Evolutionary conservation across 2,888 invertebrate genomes (phyloP).

Genomic region (Drosophila ustulata): DNA sequence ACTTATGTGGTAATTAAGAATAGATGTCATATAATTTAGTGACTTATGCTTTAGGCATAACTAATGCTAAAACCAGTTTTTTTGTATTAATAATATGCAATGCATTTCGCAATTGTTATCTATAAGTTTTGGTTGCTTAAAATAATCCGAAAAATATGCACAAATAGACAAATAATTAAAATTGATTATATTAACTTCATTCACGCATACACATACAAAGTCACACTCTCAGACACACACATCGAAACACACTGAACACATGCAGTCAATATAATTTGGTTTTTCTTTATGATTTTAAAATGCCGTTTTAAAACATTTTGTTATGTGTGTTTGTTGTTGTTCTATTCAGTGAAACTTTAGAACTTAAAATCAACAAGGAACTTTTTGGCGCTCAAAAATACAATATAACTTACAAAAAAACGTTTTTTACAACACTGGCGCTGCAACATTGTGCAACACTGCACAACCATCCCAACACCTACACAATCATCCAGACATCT

Average conservation of each 20-base stretch:
- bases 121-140: conserved; percentile 47
- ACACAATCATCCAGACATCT: conserved; percentile 36
- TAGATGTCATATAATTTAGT: conserved; percentile 52
- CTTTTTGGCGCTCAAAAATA: conserved; percentile 81
- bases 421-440: conserved; percentile 62
- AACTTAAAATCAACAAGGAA: conserved; percentile 81
- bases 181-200: conserved; percentile 53
- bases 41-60: conserved; percentile 50
- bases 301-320: conserved; percentile 76
- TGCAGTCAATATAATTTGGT: conserved; percentile 65
- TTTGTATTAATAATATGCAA: conserved; percentile 47
- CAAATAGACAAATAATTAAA: conserved; percentile 71
- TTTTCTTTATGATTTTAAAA: conserved; percentile 64
- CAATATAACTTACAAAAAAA: conserved; percentile 76
- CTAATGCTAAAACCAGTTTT: conserved; percentile 72
- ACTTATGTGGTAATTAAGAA: conserved; percentile 65
- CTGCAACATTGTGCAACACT: conserved; percentile 42
- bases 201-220: conserved; percentile 34
- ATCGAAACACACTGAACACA: conserved; percentile 73
- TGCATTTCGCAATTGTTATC: conserved; percentile 30
- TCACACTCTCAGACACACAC: conserved; percentile 37
- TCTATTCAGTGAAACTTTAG: conserved; percentile 69
- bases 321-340: conserved; percentile 45
- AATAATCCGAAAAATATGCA: conserved; percentile 68
- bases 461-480: conserved; percentile 46